These are phyloP conservation scores for Syngnathus rostellatus DNA, from an alignment of 2,797 vertebrate species.

Conservation along the genomic window DNA sequence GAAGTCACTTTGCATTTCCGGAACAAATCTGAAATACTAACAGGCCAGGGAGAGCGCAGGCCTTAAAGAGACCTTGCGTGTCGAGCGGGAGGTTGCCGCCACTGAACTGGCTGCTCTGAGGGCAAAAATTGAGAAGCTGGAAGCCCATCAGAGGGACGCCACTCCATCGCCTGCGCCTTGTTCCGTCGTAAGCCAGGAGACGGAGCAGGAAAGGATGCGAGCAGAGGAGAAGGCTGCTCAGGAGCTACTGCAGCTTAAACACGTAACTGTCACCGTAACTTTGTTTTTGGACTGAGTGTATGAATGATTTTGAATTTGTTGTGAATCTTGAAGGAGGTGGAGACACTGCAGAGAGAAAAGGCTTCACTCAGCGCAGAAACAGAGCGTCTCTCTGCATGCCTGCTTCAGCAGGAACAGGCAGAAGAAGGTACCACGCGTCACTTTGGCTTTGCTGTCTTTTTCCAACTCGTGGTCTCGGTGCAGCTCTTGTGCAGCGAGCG, in stretches of 20 bases:
- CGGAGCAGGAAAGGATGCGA: slow-evolving; percentile 51
- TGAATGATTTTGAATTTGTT: neutral
- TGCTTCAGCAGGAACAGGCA: slow-evolving; percentile 49
- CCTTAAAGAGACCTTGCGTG: slow-evolving; percentile 56
- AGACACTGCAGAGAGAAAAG: slow-evolving; percentile 49
- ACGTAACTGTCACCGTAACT: slow-evolving; percentile 35
- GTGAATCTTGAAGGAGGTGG: slow-evolving; percentile 47
- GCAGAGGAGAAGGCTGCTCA: slow-evolving; percentile 43
- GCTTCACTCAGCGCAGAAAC: slow-evolving; percentile 49
- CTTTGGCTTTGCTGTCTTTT: neutral
- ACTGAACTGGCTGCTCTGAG: slow-evolving; percentile 58
- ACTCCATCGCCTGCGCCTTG: slow-evolving; percentile 11
- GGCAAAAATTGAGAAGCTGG: slow-evolving; percentile 39
- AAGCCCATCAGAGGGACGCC: slow-evolving; percentile 26
- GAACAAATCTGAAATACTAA: no score
- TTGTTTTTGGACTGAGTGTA: neutral
- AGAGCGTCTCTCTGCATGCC: slow-evolving; percentile 44
- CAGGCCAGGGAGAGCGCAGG: slow-evolving; percentile 63
- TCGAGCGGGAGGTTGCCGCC: slow-evolving; percentile 41
- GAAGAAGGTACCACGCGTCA: slow-evolving; percentile 49
- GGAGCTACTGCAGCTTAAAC: slow-evolving; percentile 58
- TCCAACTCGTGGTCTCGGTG: slow-evolving; percentile 2
- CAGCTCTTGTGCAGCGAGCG: slow-evolving; percentile 48
- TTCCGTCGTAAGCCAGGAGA: slow-evolving; percentile 39
- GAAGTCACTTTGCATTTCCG: neutral